Base-by-base conservation (phyloP, 2,797 vertebrate genomes). In the Semaprochilodus insignis region DNA sequence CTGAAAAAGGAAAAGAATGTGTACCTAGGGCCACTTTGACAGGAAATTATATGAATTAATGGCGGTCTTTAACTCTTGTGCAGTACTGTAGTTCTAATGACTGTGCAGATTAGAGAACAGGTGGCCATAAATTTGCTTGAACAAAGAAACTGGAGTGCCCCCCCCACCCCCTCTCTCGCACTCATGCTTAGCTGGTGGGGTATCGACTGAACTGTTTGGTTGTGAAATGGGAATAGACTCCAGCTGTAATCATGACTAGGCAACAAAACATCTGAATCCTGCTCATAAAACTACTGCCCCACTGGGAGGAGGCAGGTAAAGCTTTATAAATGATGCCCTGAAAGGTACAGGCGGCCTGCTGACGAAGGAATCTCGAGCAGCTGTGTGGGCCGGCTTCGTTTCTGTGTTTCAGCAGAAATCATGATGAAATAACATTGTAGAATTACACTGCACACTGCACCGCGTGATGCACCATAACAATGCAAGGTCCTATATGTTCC, bases 221-320 rank as follows among this genome's bases (percentile, higher is more conserved):
- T 90, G 89, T 90, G 88, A 93, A 91, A 92, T 89, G 87, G 90
- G 85, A 80, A 77, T 77, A 5, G 76, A 71, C 83, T 60, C 87
- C 78, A 71, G 79, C 83, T 87, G 81, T 89, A 90, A 92, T 92
- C 90, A 89, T 86, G 79, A 85, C 84, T 78, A 83, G 55, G 83
- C 85, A 86, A 88, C 80, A 81, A 84, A 89, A 87, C 81, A 88
- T 90, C 87, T 84, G 84, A 83, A 88, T 80, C 74, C n/a, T 19
- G 1, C 73, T 71, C 85, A 85, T 90, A 88, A 91, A 92, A 88
- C 89, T 88, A 85, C 51, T 19, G 0, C 5, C 34, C 84, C 62
- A 34, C 44, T 77, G 88, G 88, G 87, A 85, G 31, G 80, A 72
- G 71, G 44, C 72, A 59, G 76, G 63, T 84, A 84, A 85, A 66